Conservation (phyloP, 2,113 vertebrate genomes). For the Catharus bicknelli region DNA sequence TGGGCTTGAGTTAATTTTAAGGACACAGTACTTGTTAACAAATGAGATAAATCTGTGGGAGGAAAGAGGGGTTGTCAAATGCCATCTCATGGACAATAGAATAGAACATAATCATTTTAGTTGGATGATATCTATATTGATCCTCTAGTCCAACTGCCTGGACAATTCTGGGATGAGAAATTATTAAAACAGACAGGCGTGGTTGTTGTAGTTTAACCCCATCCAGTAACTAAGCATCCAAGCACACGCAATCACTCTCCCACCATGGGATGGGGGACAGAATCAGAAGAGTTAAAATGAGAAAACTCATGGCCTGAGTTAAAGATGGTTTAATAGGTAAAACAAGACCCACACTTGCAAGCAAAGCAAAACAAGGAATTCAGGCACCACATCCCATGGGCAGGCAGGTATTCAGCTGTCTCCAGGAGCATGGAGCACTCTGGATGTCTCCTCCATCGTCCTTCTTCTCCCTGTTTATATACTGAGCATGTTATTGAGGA, state of each 20-base stretch:
- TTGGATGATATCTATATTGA: neutral
- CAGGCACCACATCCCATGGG: neutral
- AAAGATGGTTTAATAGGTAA: neutral
- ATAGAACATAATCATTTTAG: neutral
- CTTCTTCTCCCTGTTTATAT: neutral
- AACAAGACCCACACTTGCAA: neutral
- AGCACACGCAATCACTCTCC: neutral
- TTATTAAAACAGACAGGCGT: neutral
- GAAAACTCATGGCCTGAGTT: neutral
- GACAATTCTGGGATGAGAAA: neutral
- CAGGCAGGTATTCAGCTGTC: neutral
- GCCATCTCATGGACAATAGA: neutral
- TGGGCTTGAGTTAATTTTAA: neutral
- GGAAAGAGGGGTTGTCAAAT: neutral
- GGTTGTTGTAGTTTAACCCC: neutral
- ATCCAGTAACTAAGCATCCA: neutral
- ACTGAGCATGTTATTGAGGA: neutral
- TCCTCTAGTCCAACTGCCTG: neutral
- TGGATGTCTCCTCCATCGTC: neutral
- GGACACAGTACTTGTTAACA: neutral
- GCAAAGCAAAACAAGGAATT: neutral
- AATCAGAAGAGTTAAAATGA: neutral
- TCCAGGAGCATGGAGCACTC: neutral
- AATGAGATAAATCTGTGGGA: neutral
- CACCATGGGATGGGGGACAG: rapidly evolving